Percentiles rank a stretch among this genome's conserved stretches.
Evolutionary conservation across 2,888 invertebrate species (phyloP).

Genomic region (Tromatobia lineatoria): DNA sequence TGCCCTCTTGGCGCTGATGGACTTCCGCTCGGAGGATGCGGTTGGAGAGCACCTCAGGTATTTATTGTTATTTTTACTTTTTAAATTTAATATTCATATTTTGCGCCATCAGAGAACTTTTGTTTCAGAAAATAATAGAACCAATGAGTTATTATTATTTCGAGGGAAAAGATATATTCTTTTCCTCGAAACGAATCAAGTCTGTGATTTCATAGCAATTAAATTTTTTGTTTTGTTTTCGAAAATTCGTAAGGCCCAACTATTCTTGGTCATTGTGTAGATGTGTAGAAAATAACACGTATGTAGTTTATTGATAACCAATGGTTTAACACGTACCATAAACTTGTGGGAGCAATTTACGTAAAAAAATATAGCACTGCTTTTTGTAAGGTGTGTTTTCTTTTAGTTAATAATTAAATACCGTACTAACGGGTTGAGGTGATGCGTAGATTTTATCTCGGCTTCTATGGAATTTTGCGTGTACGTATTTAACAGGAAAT

Average conservation of each 20-base stretch:
- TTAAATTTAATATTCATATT: too few relatives aligned
- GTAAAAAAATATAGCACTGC: neutral
- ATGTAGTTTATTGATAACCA: neutral
- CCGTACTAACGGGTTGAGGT: constrained; percentile 44
- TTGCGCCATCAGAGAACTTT: too few relatives aligned
- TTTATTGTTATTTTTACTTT: constrained; percentile 16
- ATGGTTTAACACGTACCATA: neutral
- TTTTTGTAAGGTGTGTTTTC: neutral
- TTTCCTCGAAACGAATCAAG: too few relatives aligned
- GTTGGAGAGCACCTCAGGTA: constrained; percentile 96
- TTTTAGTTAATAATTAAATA: constrained; percentile 19
- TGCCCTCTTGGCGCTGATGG: constrained; percentile 99
- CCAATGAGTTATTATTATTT: too few relatives aligned
- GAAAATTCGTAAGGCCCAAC: too few relatives aligned
- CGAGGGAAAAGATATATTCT: too few relatives aligned
- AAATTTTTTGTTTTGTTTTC: neutral
- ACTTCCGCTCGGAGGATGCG: constrained; percentile 97
- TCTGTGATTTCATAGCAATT: too few relatives aligned
- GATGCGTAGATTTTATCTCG: constrained; percentile 23
- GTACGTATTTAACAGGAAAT: constrained; percentile 81
- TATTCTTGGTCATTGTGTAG: neutral
- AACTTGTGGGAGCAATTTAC: neutral
- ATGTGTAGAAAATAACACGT: neutral
- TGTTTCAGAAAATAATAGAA: too few relatives aligned
- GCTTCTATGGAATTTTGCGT: constrained; percentile 47